phyloP scores from a whole-genome alignment of 2,888 invertebrate species.

The Amphipoea lucens region DNA sequence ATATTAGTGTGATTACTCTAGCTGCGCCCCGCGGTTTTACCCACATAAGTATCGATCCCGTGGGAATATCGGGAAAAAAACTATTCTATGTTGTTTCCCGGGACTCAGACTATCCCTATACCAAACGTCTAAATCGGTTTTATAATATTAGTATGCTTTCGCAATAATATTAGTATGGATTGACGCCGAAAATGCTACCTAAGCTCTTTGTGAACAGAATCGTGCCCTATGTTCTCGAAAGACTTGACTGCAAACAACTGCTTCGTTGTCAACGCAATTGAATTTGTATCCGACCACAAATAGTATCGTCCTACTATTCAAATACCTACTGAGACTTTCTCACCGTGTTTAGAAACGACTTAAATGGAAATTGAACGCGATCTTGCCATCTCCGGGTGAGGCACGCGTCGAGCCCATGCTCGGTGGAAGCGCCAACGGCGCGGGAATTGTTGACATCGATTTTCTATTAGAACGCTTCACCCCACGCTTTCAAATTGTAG shows the following conservation, averaged over 20 bases:
- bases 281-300: conserved; percentile 39
- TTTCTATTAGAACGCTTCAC: conserved; percentile 49
- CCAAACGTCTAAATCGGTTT: too few species aligned
- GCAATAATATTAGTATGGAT: neutral
- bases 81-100: too few species aligned
- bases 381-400: conserved; percentile 26
- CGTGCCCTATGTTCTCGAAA: conserved; percentile 1
- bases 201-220: conserved; percentile 16
- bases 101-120: too few species aligned
- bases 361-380: conserved; percentile 45
- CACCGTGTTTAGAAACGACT: conserved; percentile 46
- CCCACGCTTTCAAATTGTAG: conserved; percentile 28
- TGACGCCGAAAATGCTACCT: neutral
- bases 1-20: too few species aligned
- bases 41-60: too few species aligned
- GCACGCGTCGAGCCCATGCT: conserved; percentile 37
- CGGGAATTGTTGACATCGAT: conserved; percentile 48
- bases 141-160: too few species aligned
- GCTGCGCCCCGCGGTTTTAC: too few species aligned
- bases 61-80: too few species aligned
- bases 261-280: conserved; percentile 24
- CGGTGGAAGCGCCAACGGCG: neutral
- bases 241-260: conserved; percentile 7
- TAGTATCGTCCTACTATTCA: conserved; percentile 5
- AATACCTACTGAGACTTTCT: conserved; percentile 12